These are phyloP conservation scores for Hyles euphorbiae DNA, from an alignment of 1,140 invertebrate genomes.

Conservation along the genomic window DNA sequence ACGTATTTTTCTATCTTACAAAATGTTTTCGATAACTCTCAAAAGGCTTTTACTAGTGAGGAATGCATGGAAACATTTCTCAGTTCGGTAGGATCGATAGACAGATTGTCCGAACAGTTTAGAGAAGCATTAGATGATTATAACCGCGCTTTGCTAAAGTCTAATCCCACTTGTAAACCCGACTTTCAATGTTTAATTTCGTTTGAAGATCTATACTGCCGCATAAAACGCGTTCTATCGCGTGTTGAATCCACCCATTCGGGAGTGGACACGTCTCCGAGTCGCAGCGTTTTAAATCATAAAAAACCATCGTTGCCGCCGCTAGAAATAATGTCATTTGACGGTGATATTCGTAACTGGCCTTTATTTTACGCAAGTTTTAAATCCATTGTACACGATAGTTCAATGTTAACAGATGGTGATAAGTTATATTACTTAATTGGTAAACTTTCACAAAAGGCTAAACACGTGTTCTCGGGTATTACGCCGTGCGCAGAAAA, in stretches of 20 bases:
- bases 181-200: slow-evolving; percentile 6
- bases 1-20: no score
- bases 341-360: slow-evolving; percentile 25
- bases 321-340: slow-evolving; percentile 21
- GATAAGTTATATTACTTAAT: slow-evolving; percentile 27
- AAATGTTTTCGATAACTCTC: no score
- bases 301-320: slow-evolving; percentile 10
- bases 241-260: neutral
- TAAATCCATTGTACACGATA: slow-evolving; percentile 21
- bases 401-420: slow-evolving; percentile 17
- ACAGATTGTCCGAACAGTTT: no score
- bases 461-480: slow-evolving; percentile 14
- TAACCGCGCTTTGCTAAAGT: no score
- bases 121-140: no score
- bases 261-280: neutral
- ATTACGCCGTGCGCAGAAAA: slow-evolving; percentile 8
- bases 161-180: neutral
- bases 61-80: no score
- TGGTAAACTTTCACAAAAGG: slow-evolving; percentile 20
- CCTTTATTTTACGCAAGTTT: slow-evolving; percentile 29
- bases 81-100: no score
- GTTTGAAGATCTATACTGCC: slow-evolving; percentile 16
- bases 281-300: neutral
- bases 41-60: no score
- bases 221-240: slow-evolving; percentile 6